Percentiles rank a stretch among this genome's conserved stretches.
Evolutionary conservation across 2,888 invertebrate species (phyloP).

Genomic region (Melieria omissa): DNA sequence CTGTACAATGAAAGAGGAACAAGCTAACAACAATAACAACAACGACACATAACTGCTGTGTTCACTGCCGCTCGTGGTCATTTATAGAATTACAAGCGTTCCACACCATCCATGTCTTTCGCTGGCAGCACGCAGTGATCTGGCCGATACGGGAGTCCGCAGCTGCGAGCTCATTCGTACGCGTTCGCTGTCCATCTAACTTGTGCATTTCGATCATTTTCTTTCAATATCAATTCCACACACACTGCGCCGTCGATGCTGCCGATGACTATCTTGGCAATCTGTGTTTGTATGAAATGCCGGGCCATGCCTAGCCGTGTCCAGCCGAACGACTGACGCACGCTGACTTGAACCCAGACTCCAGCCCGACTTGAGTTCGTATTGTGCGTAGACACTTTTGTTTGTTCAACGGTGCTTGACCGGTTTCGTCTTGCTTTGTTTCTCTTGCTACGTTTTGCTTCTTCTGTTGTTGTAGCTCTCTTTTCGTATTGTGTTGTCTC

Average conservation of each 20-base stretch:
- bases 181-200: background rate
- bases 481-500: slow-evolving; percentile 17
- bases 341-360: background rate
- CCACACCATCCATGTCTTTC: too few relatives aligned
- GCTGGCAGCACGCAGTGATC: too few relatives aligned
- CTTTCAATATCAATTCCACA: slow-evolving; percentile 33
- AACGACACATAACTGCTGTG: background rate
- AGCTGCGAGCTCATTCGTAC: too few relatives aligned
- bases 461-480: background rate
- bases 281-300: slow-evolving; percentile 22
- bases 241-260: slow-evolving; percentile 18
- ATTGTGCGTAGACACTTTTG: slow-evolving; percentile 7
- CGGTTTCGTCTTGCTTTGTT: slow-evolving; percentile 23
- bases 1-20: slow-evolving; percentile 10
- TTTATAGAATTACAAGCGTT: too few relatives aligned
- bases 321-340: slow-evolving; percentile 1
- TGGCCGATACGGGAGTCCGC: too few relatives aligned
- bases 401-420: slow-evolving; percentile 29
- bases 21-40: background rate
- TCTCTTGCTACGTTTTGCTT: slow-evolving; percentile 13
- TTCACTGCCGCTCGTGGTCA: too few relatives aligned
- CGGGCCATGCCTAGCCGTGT: background rate
- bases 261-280: slow-evolving; percentile 34
- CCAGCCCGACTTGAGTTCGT: background rate
- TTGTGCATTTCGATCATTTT: slow-evolving; percentile 32